Conservation (phyloP, 2,113 vertebrate genomes). For the Lepus timidus region DNA sequence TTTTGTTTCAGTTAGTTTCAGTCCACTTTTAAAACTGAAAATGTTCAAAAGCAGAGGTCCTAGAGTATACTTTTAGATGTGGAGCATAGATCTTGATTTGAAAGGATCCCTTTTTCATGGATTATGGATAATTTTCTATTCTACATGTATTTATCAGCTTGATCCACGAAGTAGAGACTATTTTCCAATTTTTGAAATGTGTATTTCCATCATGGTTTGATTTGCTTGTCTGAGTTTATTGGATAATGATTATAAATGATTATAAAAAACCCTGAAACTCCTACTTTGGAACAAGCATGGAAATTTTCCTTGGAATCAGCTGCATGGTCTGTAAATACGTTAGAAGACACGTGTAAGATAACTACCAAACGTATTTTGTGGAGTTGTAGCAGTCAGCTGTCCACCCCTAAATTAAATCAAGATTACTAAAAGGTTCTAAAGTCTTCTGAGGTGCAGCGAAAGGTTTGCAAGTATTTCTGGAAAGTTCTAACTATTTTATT, state of each 20-base stretch:
- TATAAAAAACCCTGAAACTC: neutral
- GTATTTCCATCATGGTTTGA: neutral
- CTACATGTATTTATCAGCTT: constrained; percentile 2
- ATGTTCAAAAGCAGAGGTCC: neutral
- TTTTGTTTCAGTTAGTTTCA: neutral
- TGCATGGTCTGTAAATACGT: neutral
- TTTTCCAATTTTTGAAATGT: neutral
- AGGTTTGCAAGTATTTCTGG: neutral
- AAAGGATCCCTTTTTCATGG: neutral
- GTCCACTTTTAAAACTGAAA: neutral
- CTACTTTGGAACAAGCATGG: neutral
- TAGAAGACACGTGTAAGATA: neutral
- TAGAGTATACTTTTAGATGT: neutral
- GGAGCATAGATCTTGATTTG: neutral
- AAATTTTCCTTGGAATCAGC: neutral
- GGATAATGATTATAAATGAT: constrained; percentile 31
- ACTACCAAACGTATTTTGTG: neutral
- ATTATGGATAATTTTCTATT: neutral
- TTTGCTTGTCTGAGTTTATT: neutral
- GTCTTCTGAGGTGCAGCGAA: neutral
- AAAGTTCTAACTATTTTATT: neutral
- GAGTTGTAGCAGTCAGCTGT: neutral
- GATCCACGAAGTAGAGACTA: neutral
- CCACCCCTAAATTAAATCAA: neutral
- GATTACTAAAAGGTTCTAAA: neutral